Percentiles rank a stretch among this genome's conserved stretches.
These are phyloP conservation scores for Corythornis vintsioides DNA, from an alignment of 2,113 vertebrate species.

Conservation along the genomic window DNA sequence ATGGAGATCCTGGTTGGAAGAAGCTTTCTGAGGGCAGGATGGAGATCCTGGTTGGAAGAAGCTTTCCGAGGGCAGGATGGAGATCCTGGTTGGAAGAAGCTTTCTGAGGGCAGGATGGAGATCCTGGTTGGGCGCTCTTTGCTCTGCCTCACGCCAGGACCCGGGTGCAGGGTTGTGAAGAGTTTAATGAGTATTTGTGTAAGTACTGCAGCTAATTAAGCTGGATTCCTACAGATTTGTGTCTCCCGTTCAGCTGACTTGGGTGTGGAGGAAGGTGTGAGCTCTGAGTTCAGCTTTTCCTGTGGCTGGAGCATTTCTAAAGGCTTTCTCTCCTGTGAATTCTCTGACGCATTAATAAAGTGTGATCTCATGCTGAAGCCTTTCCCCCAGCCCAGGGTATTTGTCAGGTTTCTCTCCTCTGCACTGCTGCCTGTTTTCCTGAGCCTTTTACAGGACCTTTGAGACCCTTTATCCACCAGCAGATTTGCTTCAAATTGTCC, in stretches of 20 bases:
- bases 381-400: not conserved
- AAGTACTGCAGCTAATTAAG: not conserved
- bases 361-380: not conserved
- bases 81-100: too few relatives aligned
- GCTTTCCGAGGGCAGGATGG: too few relatives aligned
- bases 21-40: not conserved
- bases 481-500: not conserved
- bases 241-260: not conserved
- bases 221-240: not conserved
- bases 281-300: not conserved
- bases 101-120: not conserved
- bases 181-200: not conserved
- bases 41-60: not conserved
- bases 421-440: not conserved
- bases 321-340: not conserved
- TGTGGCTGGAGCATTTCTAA: not conserved
- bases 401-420: slow-evolving; percentile 7
- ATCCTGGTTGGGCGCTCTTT: not conserved
- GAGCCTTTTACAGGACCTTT: not conserved
- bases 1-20: too few relatives aligned
- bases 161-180: not conserved
- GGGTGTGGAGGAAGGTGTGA: slow-evolving; percentile 5
- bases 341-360: slow-evolving; percentile 11
- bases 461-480: not conserved
- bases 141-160: not conserved